Base-by-base conservation (phyloP, 2,888 invertebrate genomes). In the Zaprionus obscuricornis region DNA sequence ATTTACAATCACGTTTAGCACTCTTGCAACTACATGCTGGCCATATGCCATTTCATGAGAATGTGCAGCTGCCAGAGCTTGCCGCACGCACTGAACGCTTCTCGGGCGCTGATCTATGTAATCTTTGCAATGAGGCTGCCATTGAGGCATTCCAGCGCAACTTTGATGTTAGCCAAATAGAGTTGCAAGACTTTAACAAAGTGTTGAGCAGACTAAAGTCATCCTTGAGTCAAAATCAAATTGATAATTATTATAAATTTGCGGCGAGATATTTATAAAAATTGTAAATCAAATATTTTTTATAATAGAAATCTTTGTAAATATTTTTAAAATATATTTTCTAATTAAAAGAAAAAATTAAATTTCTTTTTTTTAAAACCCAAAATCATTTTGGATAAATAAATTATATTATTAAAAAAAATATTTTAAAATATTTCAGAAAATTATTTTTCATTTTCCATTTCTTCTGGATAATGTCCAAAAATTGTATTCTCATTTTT, bases 21-120 rank as follows among this genome's bases (percentile, higher is more conserved):
- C 91, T 93, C 43, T 85, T 94, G 0, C 69, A 88, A 13, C 87
- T 92, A 1, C 87, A 91, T 14, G 89, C 91, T 1, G 69, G 75
- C 10, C 87, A 85, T n/a, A 91, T 91, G 89, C 92, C 92, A 1
- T 86, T 92, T 18, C 40, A 56, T 8, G 74, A 66, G 1, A 86
- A 91, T 60, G 90, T 92, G 3, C 68, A 90, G 57, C 74, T 93
- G 7, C 68, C 76, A 2, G 42, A 74, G 11, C 73, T 93, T 27
- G 92, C 92, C 0, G 37, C 70, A 3, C 78, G 73, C 49, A 93
- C 93, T 0, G 88, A 91, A 10, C 92, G 78, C 49, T 93, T 89
- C 79, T 92, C 93, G 11, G 93, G 93, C n/a, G 93, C 93, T 10
- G 93, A 94, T 88, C 86, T 93, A 14, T 91, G 92, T 70, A 92